Percentiles rank a stretch among this genome's conserved stretches.
Conservation (phyloP, 2,888 invertebrate genomes). For the Synanthedon myopaeformis region DNA sequence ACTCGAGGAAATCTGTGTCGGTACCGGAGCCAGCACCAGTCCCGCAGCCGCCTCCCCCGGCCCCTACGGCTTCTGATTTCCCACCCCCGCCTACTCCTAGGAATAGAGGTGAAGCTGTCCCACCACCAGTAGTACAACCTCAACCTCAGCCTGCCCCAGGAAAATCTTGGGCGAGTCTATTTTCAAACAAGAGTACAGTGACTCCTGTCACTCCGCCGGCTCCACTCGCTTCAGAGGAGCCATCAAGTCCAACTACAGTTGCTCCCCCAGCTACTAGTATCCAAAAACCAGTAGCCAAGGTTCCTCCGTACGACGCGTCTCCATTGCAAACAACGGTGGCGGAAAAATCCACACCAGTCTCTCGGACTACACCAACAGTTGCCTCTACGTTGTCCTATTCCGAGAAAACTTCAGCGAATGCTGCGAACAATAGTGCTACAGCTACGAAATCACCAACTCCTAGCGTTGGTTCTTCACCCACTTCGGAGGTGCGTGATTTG, state of each 20-base stretch:
- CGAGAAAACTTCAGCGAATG: constrained; percentile 48
- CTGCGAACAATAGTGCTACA: constrained; percentile 26
- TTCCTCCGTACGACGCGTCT: constrained; percentile 70
- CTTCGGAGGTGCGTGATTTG: constrained; percentile 23
- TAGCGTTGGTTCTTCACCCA: constrained; percentile 7
- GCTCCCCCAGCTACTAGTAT: constrained; percentile 33
- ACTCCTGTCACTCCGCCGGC: constrained; percentile 16
- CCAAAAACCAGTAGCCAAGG: constrained; percentile 72
- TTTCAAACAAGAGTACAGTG: constrained; percentile 49
- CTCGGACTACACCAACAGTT: constrained; percentile 14
- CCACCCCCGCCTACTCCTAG: constrained; percentile 60
- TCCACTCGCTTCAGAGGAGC: constrained; percentile 35
- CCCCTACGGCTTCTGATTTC: constrained; percentile 64
- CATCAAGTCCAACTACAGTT: constrained; percentile 33
- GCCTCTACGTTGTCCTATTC: constrained; percentile 27
- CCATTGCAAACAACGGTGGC: constrained; percentile 33
- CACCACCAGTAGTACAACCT: constrained; percentile 35
- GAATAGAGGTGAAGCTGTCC: constrained; percentile 41
- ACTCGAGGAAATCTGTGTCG: constrained; percentile 41
- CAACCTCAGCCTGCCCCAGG: constrained; percentile 55
- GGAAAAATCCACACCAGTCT: constrained; percentile 34
- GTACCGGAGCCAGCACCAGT: constrained; percentile 40
- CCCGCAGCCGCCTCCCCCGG: constrained; percentile 55
- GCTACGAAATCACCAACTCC: constrained; percentile 15
- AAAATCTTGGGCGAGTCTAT: constrained; percentile 78